Percentiles rank a stretch among this genome's conserved stretches.
These are phyloP conservation scores for Julus scanicus DNA, from an alignment of 2,888 invertebrate genomes.

Conservation along the genomic window DNA sequence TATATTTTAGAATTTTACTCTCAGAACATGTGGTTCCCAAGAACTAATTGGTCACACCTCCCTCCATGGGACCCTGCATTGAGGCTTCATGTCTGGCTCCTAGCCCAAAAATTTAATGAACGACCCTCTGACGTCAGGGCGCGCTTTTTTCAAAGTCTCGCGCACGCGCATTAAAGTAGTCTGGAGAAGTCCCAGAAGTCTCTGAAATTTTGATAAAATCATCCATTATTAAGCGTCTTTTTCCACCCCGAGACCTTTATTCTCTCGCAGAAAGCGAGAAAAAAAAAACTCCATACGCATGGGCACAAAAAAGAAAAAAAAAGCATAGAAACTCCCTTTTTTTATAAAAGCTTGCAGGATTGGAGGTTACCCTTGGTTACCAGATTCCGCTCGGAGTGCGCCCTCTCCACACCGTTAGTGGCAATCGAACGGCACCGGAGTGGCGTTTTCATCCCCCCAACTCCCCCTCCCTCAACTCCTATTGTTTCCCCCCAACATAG, in stretches of 20 bases:
- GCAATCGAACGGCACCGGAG: background rate
- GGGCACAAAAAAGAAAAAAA: slow-evolving; percentile 15
- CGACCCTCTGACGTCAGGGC: background rate
- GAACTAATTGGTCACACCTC: too few species aligned
- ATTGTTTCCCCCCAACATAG: slow-evolving; percentile 9
- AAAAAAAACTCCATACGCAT: background rate
- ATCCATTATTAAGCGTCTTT: background rate
- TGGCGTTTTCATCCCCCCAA: background rate
- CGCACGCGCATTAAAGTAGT: background rate
- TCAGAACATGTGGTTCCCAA: too few species aligned
- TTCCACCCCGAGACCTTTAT: slow-evolving; percentile 20
- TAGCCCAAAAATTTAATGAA: background rate
- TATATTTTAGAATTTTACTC: too few species aligned
- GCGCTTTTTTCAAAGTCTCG: background rate
- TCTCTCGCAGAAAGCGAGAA: slow-evolving; percentile 22
- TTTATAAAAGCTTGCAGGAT: slow-evolving; percentile 25
- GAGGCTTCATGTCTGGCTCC: background rate
- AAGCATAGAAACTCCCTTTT: background rate
- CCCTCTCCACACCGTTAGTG: background rate
- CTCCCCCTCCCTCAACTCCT: background rate
- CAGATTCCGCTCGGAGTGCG: background rate
- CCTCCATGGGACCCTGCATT: background rate
- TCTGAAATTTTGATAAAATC: slow-evolving; percentile 16
- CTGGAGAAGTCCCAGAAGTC: background rate
- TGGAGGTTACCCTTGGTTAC: slow-evolving; percentile 32